Conservation (phyloP, 2,888 invertebrate genomes). For the Magallana nippona region DNA sequence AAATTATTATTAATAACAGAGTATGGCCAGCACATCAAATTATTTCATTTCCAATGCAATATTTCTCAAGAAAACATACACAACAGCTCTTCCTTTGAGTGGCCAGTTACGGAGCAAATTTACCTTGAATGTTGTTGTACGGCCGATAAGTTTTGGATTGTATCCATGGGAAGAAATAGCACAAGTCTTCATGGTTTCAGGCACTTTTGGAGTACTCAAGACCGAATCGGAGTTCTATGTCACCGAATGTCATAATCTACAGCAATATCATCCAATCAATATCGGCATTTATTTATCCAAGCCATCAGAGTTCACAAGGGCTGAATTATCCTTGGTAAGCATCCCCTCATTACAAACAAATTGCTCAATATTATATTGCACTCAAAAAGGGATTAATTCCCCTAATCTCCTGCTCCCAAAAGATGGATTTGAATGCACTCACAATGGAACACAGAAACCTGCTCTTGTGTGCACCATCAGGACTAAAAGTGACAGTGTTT, state of each 20-base stretch:
- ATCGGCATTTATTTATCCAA: constrained; percentile 18
- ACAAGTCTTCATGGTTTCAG: constrained; percentile 5
- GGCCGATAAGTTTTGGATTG: not conserved
- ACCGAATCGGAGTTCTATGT: not conserved
- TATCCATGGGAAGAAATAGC: constrained; percentile 9
- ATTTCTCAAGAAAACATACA: too few species aligned
- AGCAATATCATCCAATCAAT: constrained; percentile 29
- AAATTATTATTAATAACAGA: too few species aligned
- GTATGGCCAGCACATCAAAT: too few species aligned
- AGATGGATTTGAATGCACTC: constrained; percentile 10
- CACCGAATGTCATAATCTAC: constrained; percentile 18
- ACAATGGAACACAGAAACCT: not conserved
- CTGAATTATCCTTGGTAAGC: constrained; percentile 15
- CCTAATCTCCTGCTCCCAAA: constrained; percentile 10
- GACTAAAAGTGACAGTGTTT: constrained; percentile 3
- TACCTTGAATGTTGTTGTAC: constrained; percentile 10
- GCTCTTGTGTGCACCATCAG: constrained; percentile 2
- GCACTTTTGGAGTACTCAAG: not conserved
- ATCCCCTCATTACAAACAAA: constrained; percentile 30
- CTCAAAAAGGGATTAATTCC: constrained; percentile 28
- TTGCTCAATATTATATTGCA: constrained; percentile 33
- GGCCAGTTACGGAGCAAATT: not conserved
- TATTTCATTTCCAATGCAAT: too few species aligned
- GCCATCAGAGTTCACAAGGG: constrained; percentile 7
- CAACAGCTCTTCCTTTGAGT: too few species aligned